phyloP scores from a whole-genome alignment of 92 coral and sea anemone species.

The Zoanthus sociatus region DNA sequence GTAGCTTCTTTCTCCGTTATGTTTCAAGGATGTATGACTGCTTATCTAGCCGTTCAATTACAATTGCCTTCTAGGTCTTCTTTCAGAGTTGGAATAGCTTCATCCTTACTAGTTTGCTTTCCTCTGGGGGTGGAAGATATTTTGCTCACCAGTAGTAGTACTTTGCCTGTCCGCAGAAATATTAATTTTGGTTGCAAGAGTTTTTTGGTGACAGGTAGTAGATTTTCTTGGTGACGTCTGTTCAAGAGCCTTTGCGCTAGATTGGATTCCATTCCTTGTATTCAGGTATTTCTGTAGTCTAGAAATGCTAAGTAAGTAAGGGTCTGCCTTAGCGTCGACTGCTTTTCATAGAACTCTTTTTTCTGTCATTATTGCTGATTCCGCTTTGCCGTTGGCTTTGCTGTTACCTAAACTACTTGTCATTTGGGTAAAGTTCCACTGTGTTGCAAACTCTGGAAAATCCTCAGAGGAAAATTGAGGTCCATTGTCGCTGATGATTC shows the following conservation, averaged over 20 bases:
- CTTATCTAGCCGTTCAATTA: constrained; percentile 36
- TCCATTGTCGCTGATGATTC: constrained; percentile 55
- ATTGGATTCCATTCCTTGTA: constrained; percentile 30
- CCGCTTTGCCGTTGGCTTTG: constrained; percentile 58
- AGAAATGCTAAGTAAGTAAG: not conserved
- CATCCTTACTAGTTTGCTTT: constrained; percentile 21
- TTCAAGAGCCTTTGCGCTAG: too few species aligned
- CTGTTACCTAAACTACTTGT: constrained; percentile 59
- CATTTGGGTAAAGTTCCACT: constrained; percentile 55
- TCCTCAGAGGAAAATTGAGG: constrained; percentile 53
- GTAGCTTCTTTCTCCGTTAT: too few species aligned
- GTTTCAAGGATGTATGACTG: constrained; percentile 44
- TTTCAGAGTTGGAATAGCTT: not conserved
- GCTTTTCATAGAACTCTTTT: constrained; percentile 50
- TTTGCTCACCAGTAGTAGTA: not conserved
- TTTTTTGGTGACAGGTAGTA: not conserved
- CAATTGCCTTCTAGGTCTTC: constrained; percentile 42
- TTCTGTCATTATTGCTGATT: constrained; percentile 40
- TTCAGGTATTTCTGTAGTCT: constrained; percentile 44
- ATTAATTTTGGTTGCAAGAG: too few species aligned
- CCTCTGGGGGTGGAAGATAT: constrained; percentile 43
- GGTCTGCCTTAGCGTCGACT: constrained; percentile 22
- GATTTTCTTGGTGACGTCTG: not conserved
- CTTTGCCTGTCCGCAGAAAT: not conserved
- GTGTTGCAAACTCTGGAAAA: constrained; percentile 35